These are phyloP conservation scores for Lathronympha strigana DNA, from an alignment of 2,888 invertebrate species.

Conservation along the genomic window DNA sequence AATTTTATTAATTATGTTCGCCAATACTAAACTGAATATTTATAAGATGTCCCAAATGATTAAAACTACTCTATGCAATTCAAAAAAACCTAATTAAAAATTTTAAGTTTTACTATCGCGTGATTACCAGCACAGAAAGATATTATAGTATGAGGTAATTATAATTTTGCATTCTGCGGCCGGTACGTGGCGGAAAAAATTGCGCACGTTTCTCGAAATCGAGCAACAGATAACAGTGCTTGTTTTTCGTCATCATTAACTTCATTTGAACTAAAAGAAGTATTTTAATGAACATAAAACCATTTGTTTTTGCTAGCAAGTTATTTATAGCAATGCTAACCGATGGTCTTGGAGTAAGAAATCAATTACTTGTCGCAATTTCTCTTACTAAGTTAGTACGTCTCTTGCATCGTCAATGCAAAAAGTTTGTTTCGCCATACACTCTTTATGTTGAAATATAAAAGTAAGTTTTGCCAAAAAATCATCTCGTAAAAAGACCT, in stretches of 20 bases:
- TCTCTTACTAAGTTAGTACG: not conserved
- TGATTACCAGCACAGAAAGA: not conserved
- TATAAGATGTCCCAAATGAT: not conserved
- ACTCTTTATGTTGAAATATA: too few relatives aligned
- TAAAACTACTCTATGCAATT: not conserved
- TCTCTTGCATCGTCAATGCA: not conserved
- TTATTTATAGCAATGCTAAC: not conserved
- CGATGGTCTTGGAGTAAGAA: not conserved
- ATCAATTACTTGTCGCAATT: constrained; percentile 9
- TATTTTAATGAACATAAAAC: not conserved
- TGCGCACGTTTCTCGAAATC: constrained; percentile 32
- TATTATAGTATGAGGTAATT: constrained; percentile 34
- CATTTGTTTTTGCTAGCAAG: not conserved
- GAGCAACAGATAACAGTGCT: constrained; percentile 4
- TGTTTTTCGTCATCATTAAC: constrained; percentile 19
- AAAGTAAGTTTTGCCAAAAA: too few relatives aligned
- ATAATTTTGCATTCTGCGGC: constrained; percentile 34
- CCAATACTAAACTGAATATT: not conserved
- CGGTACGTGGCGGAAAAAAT: constrained; percentile 33
- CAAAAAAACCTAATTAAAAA: not conserved
- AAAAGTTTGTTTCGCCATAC: not conserved
- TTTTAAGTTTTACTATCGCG: constrained; percentile 14
- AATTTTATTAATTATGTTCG: not conserved
- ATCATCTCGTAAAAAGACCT: too few relatives aligned
- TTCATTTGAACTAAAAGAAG: not conserved